A percentile compares a stretch with the other conserved stretches of the same genome.
These are phyloP conservation scores for Amphimallon solstitiale DNA, from an alignment of 2,888 invertebrate species.

Conservation along the genomic window DNA sequence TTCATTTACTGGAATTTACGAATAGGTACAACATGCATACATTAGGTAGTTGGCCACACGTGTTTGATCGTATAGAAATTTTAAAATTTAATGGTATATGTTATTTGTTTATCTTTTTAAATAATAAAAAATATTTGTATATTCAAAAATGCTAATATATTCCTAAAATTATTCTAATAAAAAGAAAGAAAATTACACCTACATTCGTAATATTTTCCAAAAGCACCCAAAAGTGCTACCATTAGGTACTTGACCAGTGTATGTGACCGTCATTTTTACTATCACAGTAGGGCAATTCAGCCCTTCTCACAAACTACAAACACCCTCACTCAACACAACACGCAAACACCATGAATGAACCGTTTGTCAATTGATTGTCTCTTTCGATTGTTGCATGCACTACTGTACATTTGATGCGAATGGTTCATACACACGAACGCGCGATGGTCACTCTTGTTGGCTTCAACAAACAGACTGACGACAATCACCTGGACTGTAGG, in stretches of 20 bases:
- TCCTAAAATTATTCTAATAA: neutral
- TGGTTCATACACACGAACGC: conserved; percentile 3
- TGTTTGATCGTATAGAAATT: no score
- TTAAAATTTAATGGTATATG: no score
- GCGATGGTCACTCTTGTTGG: conserved; percentile 34
- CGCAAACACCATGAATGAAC: conserved; percentile 22
- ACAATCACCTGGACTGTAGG: conserved; percentile 45
- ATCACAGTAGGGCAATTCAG: conserved; percentile 13
- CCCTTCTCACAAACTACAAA: conserved; percentile 33
- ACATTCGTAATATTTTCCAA: conserved; percentile 90
- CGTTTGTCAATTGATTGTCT: neutral
- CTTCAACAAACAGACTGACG: conserved; percentile 45
- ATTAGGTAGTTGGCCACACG: no score
- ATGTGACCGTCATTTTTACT: conserved; percentile 82
- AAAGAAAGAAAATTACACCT: conserved; percentile 62
- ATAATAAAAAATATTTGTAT: no score
- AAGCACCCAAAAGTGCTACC: conserved; percentile 93
- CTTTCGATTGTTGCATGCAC: conserved; percentile 9
- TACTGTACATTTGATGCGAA: conserved; percentile 23
- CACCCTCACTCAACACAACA: conserved; percentile 34
- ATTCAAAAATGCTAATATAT: no score
- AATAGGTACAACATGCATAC: no score
- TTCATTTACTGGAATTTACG: no score
- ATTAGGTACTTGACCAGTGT: conserved; percentile 90
- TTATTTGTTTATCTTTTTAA: no score